A percentile compares a stretch with the other conserved stretches of the same genome.
Conservation (phyloP, 2,888 invertebrate genomes). For the Brenthis ino region DNA sequence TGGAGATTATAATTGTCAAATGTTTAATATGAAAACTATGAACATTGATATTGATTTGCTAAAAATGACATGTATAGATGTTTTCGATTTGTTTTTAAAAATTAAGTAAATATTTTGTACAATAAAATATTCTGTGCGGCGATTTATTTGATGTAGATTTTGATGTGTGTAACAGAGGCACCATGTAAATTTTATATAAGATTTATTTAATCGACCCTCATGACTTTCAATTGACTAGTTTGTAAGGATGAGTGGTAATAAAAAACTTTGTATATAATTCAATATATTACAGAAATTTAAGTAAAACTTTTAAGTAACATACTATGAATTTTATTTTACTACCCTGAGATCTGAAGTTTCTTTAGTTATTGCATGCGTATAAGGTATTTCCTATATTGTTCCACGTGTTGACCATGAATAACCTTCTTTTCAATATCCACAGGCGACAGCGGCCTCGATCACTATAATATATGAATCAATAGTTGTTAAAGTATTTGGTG, state of each 20-base stretch:
- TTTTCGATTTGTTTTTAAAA: slow-evolving; percentile 40
- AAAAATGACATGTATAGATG: slow-evolving; percentile 45
- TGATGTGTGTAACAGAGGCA: slow-evolving; percentile 63
- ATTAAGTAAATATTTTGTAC: slow-evolving; percentile 61
- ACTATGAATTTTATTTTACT: slow-evolving; percentile 72
- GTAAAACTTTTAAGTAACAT: slow-evolving; percentile 80
- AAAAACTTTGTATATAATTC: slow-evolving; percentile 78
- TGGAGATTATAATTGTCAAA: slow-evolving; percentile 52
- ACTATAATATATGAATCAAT: slow-evolving; percentile 5
- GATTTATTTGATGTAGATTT: slow-evolving; percentile 63
- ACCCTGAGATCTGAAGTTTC: slow-evolving; percentile 79
- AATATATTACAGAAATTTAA: slow-evolving; percentile 76
- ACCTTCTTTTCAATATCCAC: slow-evolving; percentile 38
- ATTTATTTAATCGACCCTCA: slow-evolving; percentile 78
- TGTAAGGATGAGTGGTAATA: slow-evolving; percentile 75
- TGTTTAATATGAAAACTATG: slow-evolving; percentile 37
- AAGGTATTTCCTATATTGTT: slow-evolving; percentile 25
- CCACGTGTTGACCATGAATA: slow-evolving; percentile 18
- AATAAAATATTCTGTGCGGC: slow-evolving; percentile 57
- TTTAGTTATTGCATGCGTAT: slow-evolving; percentile 30
- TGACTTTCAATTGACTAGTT: slow-evolving; percentile 75
- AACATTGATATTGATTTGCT: slow-evolving; percentile 44
- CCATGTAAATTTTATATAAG: slow-evolving; percentile 71
- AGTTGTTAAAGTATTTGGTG: slow-evolving; percentile 1
- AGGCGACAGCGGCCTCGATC: slow-evolving; percentile 12